Percentiles rank a stretch among this genome's conserved stretches.
These are phyloP conservation scores for Nesogale talazaci DNA, from an alignment of 2,113 vertebrate species.

Conservation along the genomic window DNA sequence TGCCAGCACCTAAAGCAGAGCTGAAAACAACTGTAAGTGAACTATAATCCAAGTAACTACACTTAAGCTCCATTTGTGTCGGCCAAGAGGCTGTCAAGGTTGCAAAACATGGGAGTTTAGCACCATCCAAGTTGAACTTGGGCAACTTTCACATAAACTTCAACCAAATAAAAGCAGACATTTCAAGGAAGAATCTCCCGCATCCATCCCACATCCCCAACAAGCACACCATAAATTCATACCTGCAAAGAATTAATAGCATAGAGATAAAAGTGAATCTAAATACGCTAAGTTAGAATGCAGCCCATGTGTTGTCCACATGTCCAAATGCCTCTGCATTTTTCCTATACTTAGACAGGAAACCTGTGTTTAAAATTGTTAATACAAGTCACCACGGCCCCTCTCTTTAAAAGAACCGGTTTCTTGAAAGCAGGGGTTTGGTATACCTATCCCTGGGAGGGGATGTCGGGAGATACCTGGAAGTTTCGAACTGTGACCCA, in stretches of 20 bases:
- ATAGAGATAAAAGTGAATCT: constrained; percentile 54
- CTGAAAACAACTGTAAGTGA: constrained; percentile 38
- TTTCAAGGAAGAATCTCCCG: constrained; percentile 45
- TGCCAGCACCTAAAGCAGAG: constrained; percentile 25
- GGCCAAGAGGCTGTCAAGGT: constrained; percentile 22
- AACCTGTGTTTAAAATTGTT: not conserved
- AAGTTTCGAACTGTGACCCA: not conserved
- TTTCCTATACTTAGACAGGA: not conserved
- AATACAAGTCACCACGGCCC: not conserved
- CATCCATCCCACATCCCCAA: too few relatives aligned
- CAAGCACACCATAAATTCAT: constrained; percentile 42
- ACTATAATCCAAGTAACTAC: constrained; percentile 18
- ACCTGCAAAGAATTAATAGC: constrained; percentile 61
- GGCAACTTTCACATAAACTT: constrained; percentile 33
- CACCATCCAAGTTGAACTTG: constrained; percentile 21
- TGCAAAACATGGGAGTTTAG: constrained; percentile 45
- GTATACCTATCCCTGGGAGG: not conserved
- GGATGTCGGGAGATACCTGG: not conserved
- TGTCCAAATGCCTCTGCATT: not conserved
- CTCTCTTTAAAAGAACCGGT: not conserved
- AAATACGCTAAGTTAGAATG: not conserved
- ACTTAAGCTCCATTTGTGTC: not conserved
- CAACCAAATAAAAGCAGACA: constrained; percentile 34
- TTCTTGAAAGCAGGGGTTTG: not conserved
- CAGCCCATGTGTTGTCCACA: not conserved